Percentiles rank a stretch among this genome's conserved stretches.
Evolutionary conservation across 2,797 vertebrate species (phyloP).

Genomic region (Mionectes olivaceus): DNA sequence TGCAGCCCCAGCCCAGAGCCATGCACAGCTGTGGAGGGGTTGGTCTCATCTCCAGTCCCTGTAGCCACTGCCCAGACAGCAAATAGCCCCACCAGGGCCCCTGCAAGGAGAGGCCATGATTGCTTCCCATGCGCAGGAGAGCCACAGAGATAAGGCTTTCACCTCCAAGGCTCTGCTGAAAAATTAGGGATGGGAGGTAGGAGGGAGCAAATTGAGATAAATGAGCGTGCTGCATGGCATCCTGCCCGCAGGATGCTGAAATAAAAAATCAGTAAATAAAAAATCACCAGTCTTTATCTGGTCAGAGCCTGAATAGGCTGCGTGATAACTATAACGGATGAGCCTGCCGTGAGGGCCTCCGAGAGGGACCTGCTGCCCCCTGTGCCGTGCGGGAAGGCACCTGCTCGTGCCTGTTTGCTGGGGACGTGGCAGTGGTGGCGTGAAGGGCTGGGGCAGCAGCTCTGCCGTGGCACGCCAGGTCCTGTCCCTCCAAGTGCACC

Average conservation of each 20-base stretch:
- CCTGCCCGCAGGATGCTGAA: slow-evolving; percentile 52
- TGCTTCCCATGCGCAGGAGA: background rate
- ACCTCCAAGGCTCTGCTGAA: slow-evolving; percentile 59
- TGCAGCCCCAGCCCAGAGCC: background rate
- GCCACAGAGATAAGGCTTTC: slow-evolving; percentile 46
- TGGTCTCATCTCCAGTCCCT: background rate
- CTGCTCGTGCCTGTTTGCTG: background rate
- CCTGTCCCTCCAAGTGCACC: accelerated
- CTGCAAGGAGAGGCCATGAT: background rate
- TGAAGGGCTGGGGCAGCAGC: background rate
- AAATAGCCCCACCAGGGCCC: background rate
- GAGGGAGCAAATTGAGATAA: slow-evolving; percentile 74
- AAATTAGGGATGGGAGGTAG: slow-evolving; percentile 56
- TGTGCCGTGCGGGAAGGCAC: background rate
- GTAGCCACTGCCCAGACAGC: background rate
- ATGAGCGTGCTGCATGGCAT: slow-evolving; percentile 38
- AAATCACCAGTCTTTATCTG: slow-evolving; percentile 64
- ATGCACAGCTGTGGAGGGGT: accelerated
- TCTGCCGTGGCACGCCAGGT: accelerated
- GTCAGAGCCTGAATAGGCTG: slow-evolving; percentile 39
- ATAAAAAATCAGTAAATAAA: slow-evolving; percentile 53
- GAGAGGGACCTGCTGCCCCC: background rate
- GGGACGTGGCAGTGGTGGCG: accelerated
- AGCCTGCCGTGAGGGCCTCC: background rate
- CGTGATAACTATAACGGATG: slow-evolving; percentile 45